Evolutionary conservation across 2,888 invertebrate species (phyloP), one percentile per base, ranked within the genome.

Genomic region (Buathra laborator): DNA sequence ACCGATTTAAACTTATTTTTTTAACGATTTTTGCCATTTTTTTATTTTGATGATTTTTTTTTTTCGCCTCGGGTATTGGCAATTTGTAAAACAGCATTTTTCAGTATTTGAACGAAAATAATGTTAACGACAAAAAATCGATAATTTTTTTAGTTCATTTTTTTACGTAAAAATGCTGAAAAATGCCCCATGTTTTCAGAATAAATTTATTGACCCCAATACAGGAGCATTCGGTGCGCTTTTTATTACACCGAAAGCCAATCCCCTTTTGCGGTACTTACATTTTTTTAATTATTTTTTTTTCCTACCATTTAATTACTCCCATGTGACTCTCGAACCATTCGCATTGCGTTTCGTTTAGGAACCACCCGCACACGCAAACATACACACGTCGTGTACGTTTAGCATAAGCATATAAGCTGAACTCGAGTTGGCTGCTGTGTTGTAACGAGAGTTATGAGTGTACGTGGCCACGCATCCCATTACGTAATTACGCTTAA

Each of bases 401-500:
- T 7, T 68, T 32, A 46, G 43, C 62, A 67, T 59, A 29, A 6
- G n/a, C 37, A 44, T 24, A 44, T 53, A 43, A 37, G 44, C 16
- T n/a, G 37, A 67, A 43, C n/a, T 32, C 68, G 16, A 75, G 24
- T 62, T 64, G 62, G 66, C 79, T 44, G 83, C 46, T 64, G 66
- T 81, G 86, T 82, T 76, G 84, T 86, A 84, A 85, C 76, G 82
- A 84, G 83, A 87, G 72, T 86, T 84, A 86, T 75, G 82, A 84
- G 64, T 71, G 66, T 83, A 87, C 82, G 82, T 86, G 86, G 83
- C 80, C 86, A 83, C 85, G 87, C 87, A 86, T 87, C 86, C 85
- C 83, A 86, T 86, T 87, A 85, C 86, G 76, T 83, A 86, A 87
- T 86, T 85, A 85, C 83, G 66, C 68, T 83, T 78, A 84, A 86